Evolutionary conservation across 2,797 vertebrate genomes (phyloP), one percentile per base, ranked within the genome.

Genomic region (Coranthus polyacanthus): DNA sequence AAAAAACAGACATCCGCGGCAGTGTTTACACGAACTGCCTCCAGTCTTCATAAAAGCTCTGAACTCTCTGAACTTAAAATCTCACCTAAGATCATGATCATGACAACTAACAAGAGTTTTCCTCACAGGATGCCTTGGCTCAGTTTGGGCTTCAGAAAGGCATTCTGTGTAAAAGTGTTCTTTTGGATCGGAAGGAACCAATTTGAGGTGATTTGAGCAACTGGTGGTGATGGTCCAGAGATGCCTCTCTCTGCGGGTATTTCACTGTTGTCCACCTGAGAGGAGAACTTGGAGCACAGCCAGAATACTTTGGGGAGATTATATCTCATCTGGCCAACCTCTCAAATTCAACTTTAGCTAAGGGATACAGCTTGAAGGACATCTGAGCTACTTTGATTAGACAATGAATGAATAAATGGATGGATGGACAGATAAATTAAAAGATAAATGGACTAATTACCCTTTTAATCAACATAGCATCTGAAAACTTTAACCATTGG

Each of bases 311-410:
- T 50, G 59, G 57, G 32, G 18, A 34, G 51, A 66, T 66, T 59
- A 63, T 57, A 36, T 29, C 47, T 62, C 64, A 67, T 71, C 53
- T 75, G 57, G 57, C 52, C 38, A 55, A 39, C 7, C 12, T 45
- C 29, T 57, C 17, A 39, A 17, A 12, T 22, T 26, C 22, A 10
- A 2, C n/a, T 42, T 55, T 38, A 17, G 38, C 53, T 42, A 4
- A 0, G 10, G 26, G 38, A 29, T 11, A 29, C 3, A 29, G 26
- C 26, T 8, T n/a, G n/a, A n/a, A 29, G 38, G 38, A 17, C 53
- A 55, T 24, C 51, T 53, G 37, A 38, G 22, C 21, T 0, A 20
- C 8, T 10, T 16, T 9, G n/a, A 15, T 3, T 8, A n/a, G 13
- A 13, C n/a, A 13, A 26, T 16, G 38, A 21, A 26, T 21, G 22